phyloP scores from a whole-genome alignment of 2,113 vertebrate species.

The Petromus typicus region DNA sequence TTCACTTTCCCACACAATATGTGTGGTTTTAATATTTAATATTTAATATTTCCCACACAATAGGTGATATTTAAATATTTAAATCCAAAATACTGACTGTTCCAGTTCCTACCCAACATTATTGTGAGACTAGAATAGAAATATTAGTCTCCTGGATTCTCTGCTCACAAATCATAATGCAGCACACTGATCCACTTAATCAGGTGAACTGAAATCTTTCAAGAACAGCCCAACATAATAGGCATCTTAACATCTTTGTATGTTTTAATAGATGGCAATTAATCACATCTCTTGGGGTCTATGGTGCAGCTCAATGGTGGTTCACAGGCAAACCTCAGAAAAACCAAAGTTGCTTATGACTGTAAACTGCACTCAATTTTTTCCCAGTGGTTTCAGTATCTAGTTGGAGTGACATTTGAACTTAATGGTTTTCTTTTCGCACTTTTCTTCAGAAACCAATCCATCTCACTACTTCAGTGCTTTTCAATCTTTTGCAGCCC shows the following conservation, averaged over 20 bases:
- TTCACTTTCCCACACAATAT: not conserved
- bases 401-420: conserved; percentile 62
- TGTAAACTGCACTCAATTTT: conserved; percentile 61
- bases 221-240: not conserved
- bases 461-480: conserved; percentile 2
- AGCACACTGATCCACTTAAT: not conserved
- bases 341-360: conserved; percentile 71
- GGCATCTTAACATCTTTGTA: conserved; percentile 44
- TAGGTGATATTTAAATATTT: not conserved
- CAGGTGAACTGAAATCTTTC: not conserved
- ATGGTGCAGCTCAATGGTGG: conserved; percentile 41
- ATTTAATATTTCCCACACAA: not conserved
- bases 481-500: conserved; percentile 45
- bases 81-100: not conserved
- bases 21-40: too few species aligned
- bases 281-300: conserved; percentile 64
- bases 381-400: conserved; percentile 68
- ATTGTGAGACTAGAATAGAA: not conserved
- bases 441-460: conserved; percentile 70
- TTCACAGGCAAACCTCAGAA: conserved; percentile 75
- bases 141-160: not conserved
- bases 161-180: not conserved
- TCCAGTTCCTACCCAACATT: not conserved
- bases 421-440: conserved; percentile 72
- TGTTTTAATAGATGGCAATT: conserved; percentile 58